Evolutionary conservation across 2,888 invertebrate genomes (phyloP).

Genomic region (Acleris cristana): DNA sequence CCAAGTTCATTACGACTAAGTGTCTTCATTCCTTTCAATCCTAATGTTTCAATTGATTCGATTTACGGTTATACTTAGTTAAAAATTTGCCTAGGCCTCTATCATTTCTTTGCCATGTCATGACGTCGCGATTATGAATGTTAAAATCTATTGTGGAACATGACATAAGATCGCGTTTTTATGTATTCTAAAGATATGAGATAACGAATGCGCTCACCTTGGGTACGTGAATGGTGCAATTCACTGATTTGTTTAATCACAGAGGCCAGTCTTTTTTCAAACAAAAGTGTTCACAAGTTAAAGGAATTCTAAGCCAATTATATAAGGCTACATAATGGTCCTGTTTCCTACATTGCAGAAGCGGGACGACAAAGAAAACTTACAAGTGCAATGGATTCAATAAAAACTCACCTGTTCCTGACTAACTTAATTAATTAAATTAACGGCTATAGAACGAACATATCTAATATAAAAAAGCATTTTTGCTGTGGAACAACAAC

Average conservation of each 20-base stretch:
- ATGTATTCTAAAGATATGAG: constrained; percentile 58
- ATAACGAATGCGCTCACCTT: constrained; percentile 69
- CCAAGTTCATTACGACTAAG: no score
- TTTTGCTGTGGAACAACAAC: neutral
- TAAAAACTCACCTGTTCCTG: constrained; percentile 6
- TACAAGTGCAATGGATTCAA: constrained; percentile 38
- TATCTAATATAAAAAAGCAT: neutral
- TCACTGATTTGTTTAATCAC: constrained; percentile 51
- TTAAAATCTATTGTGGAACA: constrained; percentile 46
- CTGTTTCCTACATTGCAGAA: constrained; percentile 33
- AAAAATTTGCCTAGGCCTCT: neutral
- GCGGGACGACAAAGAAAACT: constrained; percentile 46
- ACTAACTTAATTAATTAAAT: constrained; percentile 6
- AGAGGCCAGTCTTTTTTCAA: constrained; percentile 23
- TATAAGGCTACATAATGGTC: constrained; percentile 37
- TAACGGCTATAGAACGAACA: neutral
- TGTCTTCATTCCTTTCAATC: no score
- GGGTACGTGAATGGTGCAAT: constrained; percentile 72
- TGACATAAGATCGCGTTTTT: constrained; percentile 61
- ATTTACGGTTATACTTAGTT: no score
- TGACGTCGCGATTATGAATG: neutral
- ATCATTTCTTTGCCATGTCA: neutral
- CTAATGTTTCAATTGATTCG: no score
- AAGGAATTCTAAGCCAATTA: constrained; percentile 55
- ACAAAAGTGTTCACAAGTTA: constrained; percentile 33